phyloP scores from a whole-genome alignment of 2,888 invertebrate species.

The Drosophila multiciliata region DNA sequence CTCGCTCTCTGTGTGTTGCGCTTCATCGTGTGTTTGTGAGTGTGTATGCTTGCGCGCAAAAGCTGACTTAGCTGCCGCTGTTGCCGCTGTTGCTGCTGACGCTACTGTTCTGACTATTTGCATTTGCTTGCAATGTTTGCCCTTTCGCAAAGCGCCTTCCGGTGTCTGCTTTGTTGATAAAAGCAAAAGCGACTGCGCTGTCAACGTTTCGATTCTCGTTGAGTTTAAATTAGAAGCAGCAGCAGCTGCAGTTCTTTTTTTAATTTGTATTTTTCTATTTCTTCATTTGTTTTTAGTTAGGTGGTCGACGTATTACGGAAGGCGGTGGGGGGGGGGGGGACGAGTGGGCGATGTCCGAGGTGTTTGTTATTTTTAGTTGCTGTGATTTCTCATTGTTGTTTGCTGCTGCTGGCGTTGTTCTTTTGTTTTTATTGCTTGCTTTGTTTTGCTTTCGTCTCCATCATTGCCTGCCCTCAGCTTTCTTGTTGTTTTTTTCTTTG shows the following conservation, averaged over 20 bases:
- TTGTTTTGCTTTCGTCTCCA: conserved; percentile 13
- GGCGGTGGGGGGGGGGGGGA: background rate
- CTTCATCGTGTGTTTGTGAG: conserved; percentile 1
- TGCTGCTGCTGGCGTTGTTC: conserved; percentile 42
- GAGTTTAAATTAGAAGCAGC: conserved; percentile 70
- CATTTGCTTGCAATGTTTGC: conserved; percentile 60
- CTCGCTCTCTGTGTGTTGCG: conserved; percentile 14
- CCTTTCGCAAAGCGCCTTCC: conserved; percentile 71
- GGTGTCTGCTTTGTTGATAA: conserved; percentile 58
- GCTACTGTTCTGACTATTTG: conserved; percentile 39
- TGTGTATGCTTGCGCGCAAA: conserved; percentile 31
- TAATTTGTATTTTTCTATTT: conserved; percentile 9
- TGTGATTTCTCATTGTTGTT: conserved; percentile 74
- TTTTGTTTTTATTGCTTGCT: conserved; percentile 8
- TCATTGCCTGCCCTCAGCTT: conserved; percentile 29
- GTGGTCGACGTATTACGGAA: conserved; percentile 20
- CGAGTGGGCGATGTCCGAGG: conserved; percentile 36
- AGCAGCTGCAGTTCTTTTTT: conserved; percentile 34
- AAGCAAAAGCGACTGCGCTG: conserved; percentile 27
- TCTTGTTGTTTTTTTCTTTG: conserved; percentile 58
- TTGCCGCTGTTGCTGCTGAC: conserved; percentile 24
- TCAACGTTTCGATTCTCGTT: conserved; percentile 68
- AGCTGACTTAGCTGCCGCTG: conserved; percentile 17
- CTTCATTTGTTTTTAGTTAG: conserved; percentile 34
- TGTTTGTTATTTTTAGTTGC: conserved; percentile 54